A percentile compares a stretch with the other conserved stretches of the same genome.
phyloP scores from a whole-genome alignment of 2,113 vertebrate species.

The Pipa parva region DNA sequence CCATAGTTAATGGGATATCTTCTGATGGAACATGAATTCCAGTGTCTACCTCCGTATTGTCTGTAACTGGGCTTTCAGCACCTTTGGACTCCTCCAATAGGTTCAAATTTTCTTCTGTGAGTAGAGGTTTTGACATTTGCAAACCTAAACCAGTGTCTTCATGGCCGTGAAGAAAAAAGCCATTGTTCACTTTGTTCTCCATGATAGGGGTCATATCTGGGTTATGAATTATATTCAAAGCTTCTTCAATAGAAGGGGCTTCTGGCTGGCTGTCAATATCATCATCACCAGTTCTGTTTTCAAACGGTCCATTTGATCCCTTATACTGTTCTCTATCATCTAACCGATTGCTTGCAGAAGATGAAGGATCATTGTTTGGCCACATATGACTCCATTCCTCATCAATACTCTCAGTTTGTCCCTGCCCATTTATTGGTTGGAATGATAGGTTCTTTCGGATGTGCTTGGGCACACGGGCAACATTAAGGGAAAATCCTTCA shows the following conservation, averaged over 20 bases:
- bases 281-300: slow-evolving; percentile 61
- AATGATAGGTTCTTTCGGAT: slow-evolving; percentile 83
- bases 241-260: slow-evolving; percentile 86
- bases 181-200: slow-evolving; percentile 71
- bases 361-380: slow-evolving; percentile 45
- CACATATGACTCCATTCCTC: slow-evolving; percentile 70
- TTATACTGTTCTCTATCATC: slow-evolving; percentile 49
- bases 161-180: slow-evolving; percentile 89
- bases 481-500: slow-evolving; percentile 78
- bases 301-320: slow-evolving; percentile 73
- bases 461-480: slow-evolving; percentile 67
- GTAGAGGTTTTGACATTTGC: slow-evolving; percentile 50
- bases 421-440: slow-evolving; percentile 82
- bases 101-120: slow-evolving; percentile 58
- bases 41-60: slow-evolving; percentile 88
- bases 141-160: slow-evolving; percentile 64
- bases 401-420: slow-evolving; percentile 69
- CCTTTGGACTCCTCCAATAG: slow-evolving; percentile 72
- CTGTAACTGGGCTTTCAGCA: slow-evolving; percentile 70
- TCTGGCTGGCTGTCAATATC: slow-evolving; percentile 68
- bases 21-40: slow-evolving; percentile 91
- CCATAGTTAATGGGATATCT: slow-evolving; percentile 89
- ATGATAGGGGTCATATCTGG: slow-evolving; percentile 67
- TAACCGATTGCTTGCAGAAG: slow-evolving; percentile 39
- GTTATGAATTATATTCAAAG: slow-evolving; percentile 87